Evolutionary conservation across 2,113 vertebrate genomes (phyloP), one percentile per base, ranked within the genome.

Genomic region (Colinus virginianus): DNA sequence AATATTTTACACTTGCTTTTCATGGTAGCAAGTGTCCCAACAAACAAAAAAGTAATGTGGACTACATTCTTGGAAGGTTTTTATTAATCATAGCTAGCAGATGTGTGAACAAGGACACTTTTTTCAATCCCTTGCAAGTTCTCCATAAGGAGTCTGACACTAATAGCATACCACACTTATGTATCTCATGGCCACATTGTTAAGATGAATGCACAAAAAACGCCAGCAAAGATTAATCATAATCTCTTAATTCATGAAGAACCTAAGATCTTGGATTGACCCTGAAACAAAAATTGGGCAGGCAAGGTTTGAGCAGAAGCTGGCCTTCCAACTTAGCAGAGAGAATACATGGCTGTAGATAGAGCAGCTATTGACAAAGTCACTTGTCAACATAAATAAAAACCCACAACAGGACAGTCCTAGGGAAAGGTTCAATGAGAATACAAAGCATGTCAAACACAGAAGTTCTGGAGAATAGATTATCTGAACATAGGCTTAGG

Each of bases 1-100:
- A 51, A 78, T n/a, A 13, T 30, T 87, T 74, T n/a, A 66, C 6
- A 38, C n/a, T 80, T 85, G 9, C 9, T 88, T 83, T 90, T 85
- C 1, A 0, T 48, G 16, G 36, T 2, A 72, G 22, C 17, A 88
- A 67, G 42, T 49, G 23, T 14, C 18, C 20, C 36, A 78, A 28
- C 34, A 76, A 71, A 32, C 23, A 13, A 38, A 71, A 72, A 51
- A 85, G 40, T 5, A 48, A 14, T 3, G 3, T 87, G 46, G 19
- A 89, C 2, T 32, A 40, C 32, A 34, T 34, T 15, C 32, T 25
- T 8, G 10, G 7, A 10, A 0, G 0, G 6, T 7, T 84, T 45
- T 66, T 78, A 40, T 17, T 82, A 78, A 53, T 16, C 21, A 25
- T 23, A 64, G 25, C 13, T 68, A 36, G 30, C 0, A 0, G 2